Evolutionary conservation across 2,113 vertebrate species (phyloP).

Genomic region (Leptobrachium leishanense): DNA sequence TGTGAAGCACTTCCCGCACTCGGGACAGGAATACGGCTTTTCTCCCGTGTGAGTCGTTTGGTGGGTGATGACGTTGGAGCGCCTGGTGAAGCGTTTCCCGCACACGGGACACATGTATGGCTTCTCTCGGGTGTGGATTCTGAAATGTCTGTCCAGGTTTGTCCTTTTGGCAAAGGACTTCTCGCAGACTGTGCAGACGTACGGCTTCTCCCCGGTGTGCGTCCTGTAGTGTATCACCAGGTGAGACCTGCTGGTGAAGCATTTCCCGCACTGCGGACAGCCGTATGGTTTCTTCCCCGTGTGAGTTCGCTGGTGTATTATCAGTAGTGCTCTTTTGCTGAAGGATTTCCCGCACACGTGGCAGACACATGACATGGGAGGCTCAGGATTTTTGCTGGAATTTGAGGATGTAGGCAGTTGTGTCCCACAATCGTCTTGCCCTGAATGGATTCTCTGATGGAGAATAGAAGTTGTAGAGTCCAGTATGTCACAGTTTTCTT

Average conservation of each 20-base stretch:
- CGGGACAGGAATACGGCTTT: slow-evolving; percentile 21
- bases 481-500: too few species aligned
- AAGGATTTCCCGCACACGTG: slow-evolving; percentile 5
- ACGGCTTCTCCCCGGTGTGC: slow-evolving; percentile 12
- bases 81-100: slow-evolving; percentile 27
- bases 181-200: neutral
- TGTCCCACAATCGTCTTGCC: too few species aligned
- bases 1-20: slow-evolving; percentile 37
- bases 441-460: too few species aligned
- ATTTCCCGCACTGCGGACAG: neutral
- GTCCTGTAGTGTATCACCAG: neutral
- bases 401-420: too few species aligned
- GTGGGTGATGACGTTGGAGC: slow-evolving; percentile 22
- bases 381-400: too few species aligned
- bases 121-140: slow-evolving; percentile 30
- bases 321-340: slow-evolving; percentile 41
- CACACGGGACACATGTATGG: slow-evolving; percentile 31
- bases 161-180: slow-evolving; percentile 1
- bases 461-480: too few species aligned
- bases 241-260: neutral
- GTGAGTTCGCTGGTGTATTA: slow-evolving; percentile 7
- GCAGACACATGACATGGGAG: neutral
- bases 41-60: slow-evolving; percentile 29
- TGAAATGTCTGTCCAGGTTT: slow-evolving; percentile 15
- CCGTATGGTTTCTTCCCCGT: neutral